Conservation (phyloP, 1,140 invertebrate genomes). For the Stenopsyche tienmushanensis region DNA sequence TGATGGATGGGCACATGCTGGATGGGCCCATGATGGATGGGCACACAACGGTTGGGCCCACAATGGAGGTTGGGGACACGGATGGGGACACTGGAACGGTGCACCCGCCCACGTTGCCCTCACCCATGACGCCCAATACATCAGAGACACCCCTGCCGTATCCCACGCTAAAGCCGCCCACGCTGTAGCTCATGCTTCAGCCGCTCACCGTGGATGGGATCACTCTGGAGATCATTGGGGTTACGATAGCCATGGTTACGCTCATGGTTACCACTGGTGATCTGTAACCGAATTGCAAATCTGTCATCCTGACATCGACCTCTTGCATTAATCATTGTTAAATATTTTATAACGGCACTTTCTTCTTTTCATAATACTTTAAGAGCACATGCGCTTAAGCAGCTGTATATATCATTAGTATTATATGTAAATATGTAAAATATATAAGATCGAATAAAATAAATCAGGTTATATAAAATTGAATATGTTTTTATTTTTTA, state of each 20-base stretch:
- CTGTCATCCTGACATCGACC: neutral
- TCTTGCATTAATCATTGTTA: neutral
- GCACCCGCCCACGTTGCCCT: neutral
- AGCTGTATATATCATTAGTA: too few relatives aligned
- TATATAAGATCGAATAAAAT: too few relatives aligned
- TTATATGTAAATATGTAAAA: too few relatives aligned
- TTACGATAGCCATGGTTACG: neutral
- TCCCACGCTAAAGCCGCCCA: conserved; percentile 3
- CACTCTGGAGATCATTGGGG: neutral
- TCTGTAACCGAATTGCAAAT: neutral
- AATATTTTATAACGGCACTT: too few relatives aligned
- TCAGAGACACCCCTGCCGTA: conserved; percentile 3
- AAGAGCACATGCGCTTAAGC: too few relatives aligned
- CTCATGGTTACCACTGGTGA: neutral
- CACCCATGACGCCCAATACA: conserved; percentile 5
- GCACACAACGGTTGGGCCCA: conserved; percentile 1
- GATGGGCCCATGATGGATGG: conserved; percentile 9
- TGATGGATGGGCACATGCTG: neutral
- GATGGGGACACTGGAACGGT: neutral
- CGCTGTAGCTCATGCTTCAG: neutral
- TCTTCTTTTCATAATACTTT: too few relatives aligned
- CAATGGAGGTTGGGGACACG: neutral
- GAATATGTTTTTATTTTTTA: too few relatives aligned
- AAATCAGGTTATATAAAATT: too few relatives aligned
- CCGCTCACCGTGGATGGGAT: neutral